Base-by-base conservation (phyloP, 1,140 invertebrate genomes). In the Trichonephila clavata region DNA sequence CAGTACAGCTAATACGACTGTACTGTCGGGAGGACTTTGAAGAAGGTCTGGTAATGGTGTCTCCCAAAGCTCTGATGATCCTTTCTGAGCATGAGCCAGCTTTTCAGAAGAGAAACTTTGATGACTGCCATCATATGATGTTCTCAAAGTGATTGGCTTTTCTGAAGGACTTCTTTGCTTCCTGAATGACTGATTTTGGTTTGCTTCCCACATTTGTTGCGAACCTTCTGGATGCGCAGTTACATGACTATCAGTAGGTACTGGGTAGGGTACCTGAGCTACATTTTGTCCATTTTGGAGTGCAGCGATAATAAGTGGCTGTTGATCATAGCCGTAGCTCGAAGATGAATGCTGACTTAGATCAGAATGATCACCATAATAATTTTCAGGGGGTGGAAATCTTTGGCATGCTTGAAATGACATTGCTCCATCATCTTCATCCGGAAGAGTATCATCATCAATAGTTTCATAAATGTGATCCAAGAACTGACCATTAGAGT, bases 391-490 rank as follows among this genome's bases (percentile, higher is more conserved):
- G 50, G 92, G 86, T 61, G 92, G 63, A 94, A 68, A 94, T 80
- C 88, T 83, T 94, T 94, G 81, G 80, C 39, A 39, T 32, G 65
- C 43, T 59, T 65, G 61, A 24, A 71, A 80, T 57, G 63, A 59
- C 24, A 43, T 90, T 39, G 90, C 50, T 32, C 20, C 43, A 7
- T 50, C 80, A 27, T 92, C 65, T 80, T 84, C 84, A 60, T 90
- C 83, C 27, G 83, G 43, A 27, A 93, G 57, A 43, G 86, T 59
- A 89, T 94, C 94, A 81, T 94, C 94, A 88, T 94, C 94, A 86
- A 94, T 94, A 21, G 94, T 90, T 91, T 94, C 94, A 94, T 94
- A 94, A 60, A 94, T 94, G 32, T 94, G 94, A 94, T 94, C 94
- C 65, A 87, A 32, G 83, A 84, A 93, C 43, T 94, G 94, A 6